These are phyloP conservation scores for Eustalomyia histrio DNA, from an alignment of 2,888 invertebrate genomes.

Conservation along the genomic window DNA sequence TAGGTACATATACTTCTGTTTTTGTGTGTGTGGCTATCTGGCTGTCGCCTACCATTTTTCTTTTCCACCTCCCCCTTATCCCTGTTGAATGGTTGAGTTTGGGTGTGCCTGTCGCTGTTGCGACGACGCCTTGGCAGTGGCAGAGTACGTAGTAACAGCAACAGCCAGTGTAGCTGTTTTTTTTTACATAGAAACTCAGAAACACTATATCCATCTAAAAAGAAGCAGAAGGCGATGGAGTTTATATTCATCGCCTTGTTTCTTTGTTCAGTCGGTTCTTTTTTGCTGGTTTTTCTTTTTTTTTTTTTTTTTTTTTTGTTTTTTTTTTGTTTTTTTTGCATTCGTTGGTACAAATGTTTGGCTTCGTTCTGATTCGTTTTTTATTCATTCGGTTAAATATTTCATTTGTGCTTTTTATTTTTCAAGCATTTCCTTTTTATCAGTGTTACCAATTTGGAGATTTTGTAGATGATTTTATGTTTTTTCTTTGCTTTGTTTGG, in stretches of 20 bases:
- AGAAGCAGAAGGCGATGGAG: conserved; percentile 44
- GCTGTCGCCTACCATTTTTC: conserved; percentile 57
- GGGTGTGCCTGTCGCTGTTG: conserved; percentile 77
- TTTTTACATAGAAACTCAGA: conserved; percentile 40
- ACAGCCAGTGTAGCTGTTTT: conserved; percentile 47
- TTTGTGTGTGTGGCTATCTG: conserved; percentile 1
- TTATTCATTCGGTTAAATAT: conserved; percentile 28
- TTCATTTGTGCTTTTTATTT: not conserved
- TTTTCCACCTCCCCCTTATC: conserved; percentile 46
- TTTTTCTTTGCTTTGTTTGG: too few species aligned
- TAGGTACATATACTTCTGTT: conserved; percentile 42
- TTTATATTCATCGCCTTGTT: conserved; percentile 36
- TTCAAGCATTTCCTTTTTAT: too few species aligned
- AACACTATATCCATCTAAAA: conserved; percentile 29
- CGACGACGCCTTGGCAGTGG: conserved; percentile 71
- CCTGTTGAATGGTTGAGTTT: conserved; percentile 69
- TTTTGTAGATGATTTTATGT: too few species aligned
- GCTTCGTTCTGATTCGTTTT: conserved; percentile 39
- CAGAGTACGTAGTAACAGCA: conserved; percentile 55
- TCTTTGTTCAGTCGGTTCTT: conserved; percentile 38
- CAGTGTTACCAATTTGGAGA: too few species aligned
- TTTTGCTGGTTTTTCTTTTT: conserved; percentile 22
- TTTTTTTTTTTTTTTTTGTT: conserved; percentile 9
- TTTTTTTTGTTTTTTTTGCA: conserved; percentile 4
- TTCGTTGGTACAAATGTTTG: conserved; percentile 35